phyloP scores from a whole-genome alignment of 2,888 invertebrate genomes.

The Unio delphinus region DNA sequence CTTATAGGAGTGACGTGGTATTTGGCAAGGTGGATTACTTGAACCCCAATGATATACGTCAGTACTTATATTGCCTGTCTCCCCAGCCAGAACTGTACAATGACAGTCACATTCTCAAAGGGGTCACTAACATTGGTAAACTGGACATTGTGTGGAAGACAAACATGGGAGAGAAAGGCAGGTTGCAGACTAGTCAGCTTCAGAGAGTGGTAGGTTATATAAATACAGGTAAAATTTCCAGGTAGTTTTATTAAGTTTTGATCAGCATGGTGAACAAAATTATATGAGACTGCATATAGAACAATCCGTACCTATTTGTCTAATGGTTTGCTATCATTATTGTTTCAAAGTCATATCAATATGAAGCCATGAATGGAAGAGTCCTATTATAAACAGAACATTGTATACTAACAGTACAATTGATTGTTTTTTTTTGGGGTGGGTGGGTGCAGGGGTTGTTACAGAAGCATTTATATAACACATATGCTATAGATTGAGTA shows the following conservation, averaged over 20 bases:
- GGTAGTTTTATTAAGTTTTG: neutral
- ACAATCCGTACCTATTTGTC: neutral
- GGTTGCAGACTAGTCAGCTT: conserved; percentile 94
- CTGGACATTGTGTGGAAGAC: conserved; percentile 98
- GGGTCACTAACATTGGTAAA: conserved; percentile 82
- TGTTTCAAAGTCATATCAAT: too few relatives aligned
- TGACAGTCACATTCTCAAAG: conserved; percentile 83
- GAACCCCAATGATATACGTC: conserved; percentile 91
- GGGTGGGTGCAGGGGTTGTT: too few relatives aligned
- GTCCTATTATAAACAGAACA: too few relatives aligned
- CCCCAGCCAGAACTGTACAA: conserved; percentile 85
- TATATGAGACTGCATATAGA: neutral
- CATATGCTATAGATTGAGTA: too few relatives aligned
- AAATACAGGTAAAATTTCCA: too few relatives aligned
- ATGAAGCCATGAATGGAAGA: too few relatives aligned
- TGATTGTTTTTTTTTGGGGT: too few relatives aligned
- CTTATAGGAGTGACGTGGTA: conserved; percentile 54
- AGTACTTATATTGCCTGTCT: conserved; percentile 93
- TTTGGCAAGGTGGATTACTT: conserved; percentile 75
- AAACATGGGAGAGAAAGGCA: conserved; percentile 95
- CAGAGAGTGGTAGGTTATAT: conserved; percentile 83
- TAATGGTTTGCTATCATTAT: too few relatives aligned
- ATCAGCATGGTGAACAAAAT: neutral
- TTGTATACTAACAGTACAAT: too few relatives aligned
- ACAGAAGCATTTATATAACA: too few relatives aligned